Conservation (phyloP, 2,113 vertebrate species). For the Oplegnathus fasciatus region DNA sequence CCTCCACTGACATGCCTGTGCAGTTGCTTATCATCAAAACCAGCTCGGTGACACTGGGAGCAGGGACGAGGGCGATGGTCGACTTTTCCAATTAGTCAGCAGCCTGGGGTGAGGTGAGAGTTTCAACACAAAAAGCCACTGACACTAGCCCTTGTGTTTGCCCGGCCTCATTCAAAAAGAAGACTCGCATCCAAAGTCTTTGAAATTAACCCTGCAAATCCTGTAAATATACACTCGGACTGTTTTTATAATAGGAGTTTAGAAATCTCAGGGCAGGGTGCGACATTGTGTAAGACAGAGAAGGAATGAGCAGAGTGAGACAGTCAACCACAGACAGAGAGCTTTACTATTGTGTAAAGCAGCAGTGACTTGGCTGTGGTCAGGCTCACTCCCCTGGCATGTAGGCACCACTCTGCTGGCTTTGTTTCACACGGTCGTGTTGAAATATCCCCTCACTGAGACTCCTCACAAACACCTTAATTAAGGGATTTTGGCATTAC, state of each 20-base stretch:
- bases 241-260: slow-evolving; percentile 31
- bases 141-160: background rate
- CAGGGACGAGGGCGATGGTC: background rate
- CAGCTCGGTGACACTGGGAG: slow-evolving; percentile 7
- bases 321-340: slow-evolving; percentile 56
- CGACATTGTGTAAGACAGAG: slow-evolving; percentile 57
- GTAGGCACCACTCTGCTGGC: slow-evolving; percentile 49
- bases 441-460: slow-evolving; percentile 63
- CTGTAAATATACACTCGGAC: background rate
- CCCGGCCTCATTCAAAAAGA: slow-evolving; percentile 13
- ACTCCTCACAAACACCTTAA: slow-evolving; percentile 60
- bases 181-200: background rate
- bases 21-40: slow-evolving; percentile 23
- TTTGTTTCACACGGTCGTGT: slow-evolving; percentile 68
- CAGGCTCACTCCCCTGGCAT: slow-evolving; percentile 67
- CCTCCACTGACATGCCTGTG: slow-evolving; percentile 1
- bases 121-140: slow-evolving; percentile 28
- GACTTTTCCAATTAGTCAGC: slow-evolving; percentile 39
- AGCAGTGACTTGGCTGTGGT: slow-evolving; percentile 68
- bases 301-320: slow-evolving; percentile 59
- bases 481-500: slow-evolving; percentile 55
- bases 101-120: slow-evolving; percentile 7
- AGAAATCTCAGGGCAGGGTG: slow-evolving; percentile 66
- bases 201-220: slow-evolving; percentile 27
- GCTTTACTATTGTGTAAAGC: slow-evolving; percentile 74